Conservation (phyloP, 2,888 invertebrate genomes). For the Cosmia trapezina region DNA sequence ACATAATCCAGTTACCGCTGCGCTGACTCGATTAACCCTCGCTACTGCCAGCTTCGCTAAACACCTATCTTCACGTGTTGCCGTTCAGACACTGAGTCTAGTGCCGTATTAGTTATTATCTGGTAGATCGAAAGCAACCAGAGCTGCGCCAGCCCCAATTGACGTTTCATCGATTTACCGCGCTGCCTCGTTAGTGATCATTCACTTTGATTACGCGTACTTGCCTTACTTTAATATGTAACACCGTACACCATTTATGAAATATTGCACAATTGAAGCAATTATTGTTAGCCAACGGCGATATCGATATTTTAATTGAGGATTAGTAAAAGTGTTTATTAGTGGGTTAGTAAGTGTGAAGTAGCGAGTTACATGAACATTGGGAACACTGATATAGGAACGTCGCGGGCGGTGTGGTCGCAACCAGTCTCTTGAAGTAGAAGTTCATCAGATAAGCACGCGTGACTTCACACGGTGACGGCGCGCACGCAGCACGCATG, state of each 20-base stretch:
- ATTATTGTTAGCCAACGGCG: conserved; percentile 67
- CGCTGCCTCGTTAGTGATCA: conserved; percentile 75
- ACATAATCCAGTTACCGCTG: conserved; percentile 87
- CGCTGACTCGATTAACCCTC: conserved; percentile 85
- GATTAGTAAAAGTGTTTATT: conserved; percentile 58
- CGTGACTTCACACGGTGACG: conserved; percentile 75
- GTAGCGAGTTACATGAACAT: conserved; percentile 19
- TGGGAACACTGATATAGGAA: conserved; percentile 1
- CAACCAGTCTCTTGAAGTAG: conserved; percentile 61
- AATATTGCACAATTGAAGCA: conserved; percentile 73
- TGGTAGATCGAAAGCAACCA: conserved; percentile 72
- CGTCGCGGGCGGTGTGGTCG: conserved; percentile 40
- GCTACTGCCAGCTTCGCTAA: conserved; percentile 79
- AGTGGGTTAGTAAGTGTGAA: conserved; percentile 32
- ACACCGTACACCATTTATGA: conserved; percentile 71
- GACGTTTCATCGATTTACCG: conserved; percentile 79
- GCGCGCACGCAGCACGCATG: conserved; percentile 54
- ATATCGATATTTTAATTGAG: conserved; percentile 66
- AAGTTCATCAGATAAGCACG: conserved; percentile 76
- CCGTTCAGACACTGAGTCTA: conserved; percentile 71
- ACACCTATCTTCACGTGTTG: conserved; percentile 80
- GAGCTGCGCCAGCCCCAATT: conserved; percentile 57
- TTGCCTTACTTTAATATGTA: conserved; percentile 66
- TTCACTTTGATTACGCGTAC: conserved; percentile 75
- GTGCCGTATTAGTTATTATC: conserved; percentile 80